Evolutionary conservation across 2,888 invertebrate genomes (phyloP), one percentile per base, ranked within the genome.

Genomic region (Electrophaes corylata): DNA sequence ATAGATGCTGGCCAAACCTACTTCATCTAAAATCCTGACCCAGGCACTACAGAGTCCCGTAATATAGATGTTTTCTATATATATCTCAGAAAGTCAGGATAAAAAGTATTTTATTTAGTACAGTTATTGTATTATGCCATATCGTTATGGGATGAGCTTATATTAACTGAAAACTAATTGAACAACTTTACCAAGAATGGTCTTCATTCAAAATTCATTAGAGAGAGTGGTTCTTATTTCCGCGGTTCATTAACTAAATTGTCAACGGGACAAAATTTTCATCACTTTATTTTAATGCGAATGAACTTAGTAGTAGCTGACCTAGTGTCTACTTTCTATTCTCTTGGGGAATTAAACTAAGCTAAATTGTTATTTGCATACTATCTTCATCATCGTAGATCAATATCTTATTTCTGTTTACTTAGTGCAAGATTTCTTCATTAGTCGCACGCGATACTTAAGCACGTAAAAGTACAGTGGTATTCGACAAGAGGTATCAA

Each of bases 181-280:
- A 43, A 23, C 33, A 23, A 54, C 44, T 23, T 52, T 50, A 49
- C 16, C 43, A 14, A 37, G 44, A 43, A 52, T 43, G 51, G 40
- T 35, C n/a, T 35, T 23, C 55, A 41, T 46, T 45, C 58, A 54
- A 53, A 57, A 52, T 60, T 60, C 52, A 60, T 62, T 60, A 58
- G 48, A 37, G 19, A 45, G 56, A 65, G 60, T 60, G 60, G 44
- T 37, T 56, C 41, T 50, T 44, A 44, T 47, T 59, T 49, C 52
- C 35, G 19, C 23, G 35, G 53, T 55, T 55, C 39, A 50, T 57
- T 60, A 56, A 31, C 37, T 53, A 56, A 58, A 56, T 60, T 54
- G 58, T 50, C 45, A 51, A 33, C 19, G 56, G 29, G 45, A 53
- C 37, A 35, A 5, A 18, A 50, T 40, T 53, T 58, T 37, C 57